Evolutionary conservation across 1,140 invertebrate genomes (phyloP).

Genomic region (Cydia strobilella): DNA sequence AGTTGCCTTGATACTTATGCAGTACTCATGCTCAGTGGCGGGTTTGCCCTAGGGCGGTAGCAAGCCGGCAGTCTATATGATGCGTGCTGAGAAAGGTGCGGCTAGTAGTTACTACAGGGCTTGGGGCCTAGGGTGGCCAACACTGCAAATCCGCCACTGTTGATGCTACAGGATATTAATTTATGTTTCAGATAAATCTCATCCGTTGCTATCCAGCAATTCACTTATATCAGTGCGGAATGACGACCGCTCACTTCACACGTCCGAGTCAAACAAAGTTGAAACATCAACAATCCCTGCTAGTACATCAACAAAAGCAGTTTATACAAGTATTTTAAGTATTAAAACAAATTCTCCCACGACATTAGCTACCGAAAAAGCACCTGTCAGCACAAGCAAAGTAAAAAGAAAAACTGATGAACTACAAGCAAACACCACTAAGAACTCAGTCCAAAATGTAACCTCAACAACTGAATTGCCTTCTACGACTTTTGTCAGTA

Average conservation of each 20-base stretch:
- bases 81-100: too few relatives aligned
- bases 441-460: constrained; percentile 38
- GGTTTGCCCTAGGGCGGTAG: too few relatives aligned
- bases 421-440: constrained; percentile 33
- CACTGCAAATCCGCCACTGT: too few relatives aligned
- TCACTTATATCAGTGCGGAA: constrained; percentile 42
- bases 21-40: too few relatives aligned
- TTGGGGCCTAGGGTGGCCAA: too few relatives aligned
- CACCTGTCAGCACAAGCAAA: constrained; percentile 51
- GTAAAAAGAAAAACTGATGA: constrained; percentile 61
- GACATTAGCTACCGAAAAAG: constrained; percentile 44
- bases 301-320: constrained; percentile 47
- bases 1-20: too few relatives aligned
- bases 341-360: constrained; percentile 49
- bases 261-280: constrained; percentile 50
- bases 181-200: constrained; percentile 39
- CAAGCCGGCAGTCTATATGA: too few relatives aligned
- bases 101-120: too few relatives aligned
- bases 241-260: constrained; percentile 62
- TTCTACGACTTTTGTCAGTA: constrained; percentile 1
- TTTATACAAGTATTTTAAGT: constrained; percentile 36
- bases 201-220: constrained; percentile 38
- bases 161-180: constrained; percentile 16
- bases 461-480: constrained; percentile 33
- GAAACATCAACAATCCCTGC: constrained; percentile 50